Percentiles rank a stretch among this genome's conserved stretches.
Conservation (phyloP, 2,113 vertebrate species). For the Rhinoderma darwinii region DNA sequence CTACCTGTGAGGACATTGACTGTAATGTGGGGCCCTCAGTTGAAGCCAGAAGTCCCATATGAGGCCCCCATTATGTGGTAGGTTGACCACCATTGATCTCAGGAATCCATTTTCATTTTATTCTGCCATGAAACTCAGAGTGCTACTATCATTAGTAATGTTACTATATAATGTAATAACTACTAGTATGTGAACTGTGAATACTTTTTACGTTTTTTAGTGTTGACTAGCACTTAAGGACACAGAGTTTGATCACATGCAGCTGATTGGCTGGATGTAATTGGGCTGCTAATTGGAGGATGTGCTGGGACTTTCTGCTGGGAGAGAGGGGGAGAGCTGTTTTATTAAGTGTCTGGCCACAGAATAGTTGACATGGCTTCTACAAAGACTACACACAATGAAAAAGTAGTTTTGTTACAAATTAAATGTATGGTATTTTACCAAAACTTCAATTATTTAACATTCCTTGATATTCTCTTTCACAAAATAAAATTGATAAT, state of each 20-base stretch:
- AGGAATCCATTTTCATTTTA: too few species aligned
- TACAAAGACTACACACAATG: too few species aligned
- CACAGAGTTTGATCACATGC: background rate
- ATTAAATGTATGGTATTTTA: background rate
- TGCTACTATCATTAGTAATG: too few species aligned
- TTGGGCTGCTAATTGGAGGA: background rate
- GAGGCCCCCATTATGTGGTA: too few species aligned
- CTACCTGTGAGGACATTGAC: too few species aligned
- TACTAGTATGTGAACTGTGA: background rate
- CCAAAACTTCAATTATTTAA: background rate
- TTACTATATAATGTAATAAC: too few species aligned
- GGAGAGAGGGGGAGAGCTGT: background rate
- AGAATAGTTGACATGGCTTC: background rate
- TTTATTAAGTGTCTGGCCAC: background rate
- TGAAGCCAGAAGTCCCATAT: too few species aligned
- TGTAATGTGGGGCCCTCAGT: too few species aligned
- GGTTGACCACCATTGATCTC: too few species aligned
- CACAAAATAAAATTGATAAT: background rate
- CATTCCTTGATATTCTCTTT: background rate
- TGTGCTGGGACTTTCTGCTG: background rate
- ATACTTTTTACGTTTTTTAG: background rate
- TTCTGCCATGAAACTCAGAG: too few species aligned
- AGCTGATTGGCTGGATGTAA: background rate
- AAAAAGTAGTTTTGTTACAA: background rate
- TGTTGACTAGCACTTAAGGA: background rate